These are phyloP conservation scores for Craterocephalus amniculus DNA, from an alignment of 2,797 vertebrate species.

Conservation along the genomic window DNA sequence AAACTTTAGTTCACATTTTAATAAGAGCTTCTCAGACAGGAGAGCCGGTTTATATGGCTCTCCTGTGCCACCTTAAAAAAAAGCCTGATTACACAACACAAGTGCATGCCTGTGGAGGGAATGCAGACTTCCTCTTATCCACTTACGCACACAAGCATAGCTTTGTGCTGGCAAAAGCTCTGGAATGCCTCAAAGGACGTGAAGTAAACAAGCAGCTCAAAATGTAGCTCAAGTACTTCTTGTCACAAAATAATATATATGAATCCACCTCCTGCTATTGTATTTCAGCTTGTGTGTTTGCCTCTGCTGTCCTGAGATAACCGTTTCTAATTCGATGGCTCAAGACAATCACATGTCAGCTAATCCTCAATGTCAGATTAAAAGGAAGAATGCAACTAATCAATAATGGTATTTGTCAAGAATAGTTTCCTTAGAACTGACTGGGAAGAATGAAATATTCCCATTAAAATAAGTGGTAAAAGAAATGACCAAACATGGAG, in stretches of 20 bases:
- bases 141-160: slow-evolving; percentile 80
- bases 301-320: slow-evolving; percentile 22
- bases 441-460: slow-evolving; percentile 25
- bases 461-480: slow-evolving; percentile 43
- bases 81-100: slow-evolving; percentile 78
- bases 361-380: background rate
- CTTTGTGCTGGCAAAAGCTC: slow-evolving; percentile 80
- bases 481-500: slow-evolving; percentile 75
- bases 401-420: background rate
- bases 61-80: slow-evolving; percentile 58
- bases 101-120: slow-evolving; percentile 79
- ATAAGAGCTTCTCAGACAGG: slow-evolving; percentile 13
- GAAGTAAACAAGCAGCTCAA: slow-evolving; percentile 80
- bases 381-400: background rate
- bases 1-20: slow-evolving; percentile 12
- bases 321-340: slow-evolving; percentile 11
- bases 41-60: slow-evolving; percentile 41
- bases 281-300: slow-evolving; percentile 6
- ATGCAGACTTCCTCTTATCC: slow-evolving; percentile 86
- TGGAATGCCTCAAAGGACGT: slow-evolving; percentile 78
- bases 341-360: background rate
- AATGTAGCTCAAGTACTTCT: slow-evolving; percentile 66
- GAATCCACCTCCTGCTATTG: slow-evolving; percentile 43
- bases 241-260: slow-evolving; percentile 18
- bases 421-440: slow-evolving; percentile 3